Evolutionary conservation across 2,888 invertebrate genomes (phyloP), one percentile per base, ranked within the genome.

Genomic region (Cephus runcator): DNA sequence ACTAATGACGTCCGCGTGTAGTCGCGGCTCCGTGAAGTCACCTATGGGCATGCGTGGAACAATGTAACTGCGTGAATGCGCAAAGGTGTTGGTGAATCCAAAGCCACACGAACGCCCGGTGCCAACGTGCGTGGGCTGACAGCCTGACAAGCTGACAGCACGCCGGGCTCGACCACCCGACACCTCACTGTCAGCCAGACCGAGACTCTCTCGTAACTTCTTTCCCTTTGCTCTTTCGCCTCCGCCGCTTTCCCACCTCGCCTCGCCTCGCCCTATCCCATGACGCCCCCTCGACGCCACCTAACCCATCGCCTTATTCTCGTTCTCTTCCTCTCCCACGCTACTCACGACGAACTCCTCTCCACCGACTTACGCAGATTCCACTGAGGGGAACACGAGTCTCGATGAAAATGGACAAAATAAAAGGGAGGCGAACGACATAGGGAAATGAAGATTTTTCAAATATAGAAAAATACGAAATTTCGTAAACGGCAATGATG

Each of bases 111-210:
- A 34, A 75, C 83, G 82, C 35, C 82, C 85, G 86, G 83, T 88
- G 88, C 87, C 89, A 87, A 87, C 88, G 89, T 89, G 90, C 90
- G 90, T 90, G 89, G 90, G 90, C 90, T 88, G 90, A 90, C 90
- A 89, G 88, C 77, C 85, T 89, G 90, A 90, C 90, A 90, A 88
- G 88, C 88, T 90, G 90, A 90, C 90, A 89, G 90, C 86, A 81
- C 84, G 85, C 87, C 79, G 81, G 81, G 84, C 85, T 86, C 90
- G 89, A 90, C 90, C 90, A 90, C 88, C 90, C 90, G 90, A 90
- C 90, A 90, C 90, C 90, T 89, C 86, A 87, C 89, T 90, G 90
- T 89, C 90, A 89, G 87, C 83, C 85, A 80, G 81, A 78, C 85
- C 86, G 80, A 83, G 85, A 86, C 86, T 88, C 87, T 84, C 87